Conservation (phyloP, 37 sponge, comb jelly and placozoan genomes). For the Petrosia ficiformis region DNA sequence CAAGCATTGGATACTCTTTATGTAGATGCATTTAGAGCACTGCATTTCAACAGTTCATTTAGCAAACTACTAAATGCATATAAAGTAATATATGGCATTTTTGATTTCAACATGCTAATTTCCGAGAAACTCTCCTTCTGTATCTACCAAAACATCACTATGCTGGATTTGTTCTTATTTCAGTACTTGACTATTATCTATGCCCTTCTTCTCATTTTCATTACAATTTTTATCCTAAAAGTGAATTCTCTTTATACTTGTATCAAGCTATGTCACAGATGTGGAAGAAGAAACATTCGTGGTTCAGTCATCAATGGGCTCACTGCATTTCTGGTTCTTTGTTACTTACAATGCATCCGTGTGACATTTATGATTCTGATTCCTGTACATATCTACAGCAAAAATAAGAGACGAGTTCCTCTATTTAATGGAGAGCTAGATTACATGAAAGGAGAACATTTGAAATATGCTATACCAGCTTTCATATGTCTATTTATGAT, state of each 20-base stretch:
- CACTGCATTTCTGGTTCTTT: slow-evolving; percentile 1
- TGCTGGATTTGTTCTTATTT: neutral
- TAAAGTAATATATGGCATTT: no score
- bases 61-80: neutral
- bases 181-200: neutral
- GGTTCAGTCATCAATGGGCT: neutral
- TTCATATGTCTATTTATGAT: neutral
- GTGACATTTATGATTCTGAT: neutral
- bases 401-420: neutral
- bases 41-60: neutral
- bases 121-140: no score
- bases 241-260: neutral
- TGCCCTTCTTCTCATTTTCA: neutral
- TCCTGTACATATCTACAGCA: neutral
- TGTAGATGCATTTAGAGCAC: neutral
- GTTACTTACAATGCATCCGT: neutral
- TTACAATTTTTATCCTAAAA: neutral
- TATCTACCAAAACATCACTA: no score
- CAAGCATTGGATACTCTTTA: no score
- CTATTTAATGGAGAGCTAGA: neutral
- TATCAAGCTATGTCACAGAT: neutral
- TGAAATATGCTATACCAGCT: slow-evolving; percentile 1
- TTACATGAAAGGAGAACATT: neutral
- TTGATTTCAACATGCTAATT: no score
- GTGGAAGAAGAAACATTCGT: slow-evolving; percentile 4